A percentile compares a stretch with the other conserved stretches of the same genome.
These are phyloP conservation scores for Cherax destructor DNA, from an alignment of 1,140 invertebrate genomes.

Conservation along the genomic window DNA sequence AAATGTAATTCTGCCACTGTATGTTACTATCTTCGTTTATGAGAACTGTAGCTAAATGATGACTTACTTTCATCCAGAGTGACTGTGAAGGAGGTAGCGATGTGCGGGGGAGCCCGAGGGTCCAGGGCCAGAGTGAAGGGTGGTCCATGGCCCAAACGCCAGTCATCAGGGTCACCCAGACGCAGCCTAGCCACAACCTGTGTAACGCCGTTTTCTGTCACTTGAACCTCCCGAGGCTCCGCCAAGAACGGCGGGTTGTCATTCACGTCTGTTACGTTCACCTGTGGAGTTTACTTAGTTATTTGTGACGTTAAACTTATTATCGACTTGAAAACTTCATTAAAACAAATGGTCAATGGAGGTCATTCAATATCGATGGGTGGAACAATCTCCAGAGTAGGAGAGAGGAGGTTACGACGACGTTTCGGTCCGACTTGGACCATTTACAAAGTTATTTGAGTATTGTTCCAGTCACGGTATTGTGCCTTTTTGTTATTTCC, in stretches of 20 bases:
- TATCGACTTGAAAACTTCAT: too few relatives aligned
- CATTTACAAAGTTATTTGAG: too few relatives aligned
- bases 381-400: too few relatives aligned
- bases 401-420: too few relatives aligned
- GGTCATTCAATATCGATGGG: too few relatives aligned
- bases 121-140: slow-evolving; percentile 95
- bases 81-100: slow-evolving; percentile 93
- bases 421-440: too few relatives aligned
- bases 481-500: too few relatives aligned
- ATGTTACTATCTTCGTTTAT: too few relatives aligned
- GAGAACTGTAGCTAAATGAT: not conserved
- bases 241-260: slow-evolving; percentile 54
- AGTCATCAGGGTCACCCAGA: slow-evolving; percentile 54
- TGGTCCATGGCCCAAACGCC: slow-evolving; percentile 92
- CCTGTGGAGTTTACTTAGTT: not conserved
- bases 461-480: too few relatives aligned
- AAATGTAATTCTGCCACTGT: too few relatives aligned
- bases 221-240: not conserved
- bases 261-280: slow-evolving; percentile 53
- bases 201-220: not conserved
- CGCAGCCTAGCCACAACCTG: slow-evolving; percentile 28
- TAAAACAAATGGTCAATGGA: too few relatives aligned
- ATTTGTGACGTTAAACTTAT: too few relatives aligned
- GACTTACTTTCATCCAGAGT: slow-evolving; percentile 91
- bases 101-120: slow-evolving; percentile 92